phyloP scores from a whole-genome alignment of 1,140 invertebrate species.

The Condylostylus longicornis region DNA sequence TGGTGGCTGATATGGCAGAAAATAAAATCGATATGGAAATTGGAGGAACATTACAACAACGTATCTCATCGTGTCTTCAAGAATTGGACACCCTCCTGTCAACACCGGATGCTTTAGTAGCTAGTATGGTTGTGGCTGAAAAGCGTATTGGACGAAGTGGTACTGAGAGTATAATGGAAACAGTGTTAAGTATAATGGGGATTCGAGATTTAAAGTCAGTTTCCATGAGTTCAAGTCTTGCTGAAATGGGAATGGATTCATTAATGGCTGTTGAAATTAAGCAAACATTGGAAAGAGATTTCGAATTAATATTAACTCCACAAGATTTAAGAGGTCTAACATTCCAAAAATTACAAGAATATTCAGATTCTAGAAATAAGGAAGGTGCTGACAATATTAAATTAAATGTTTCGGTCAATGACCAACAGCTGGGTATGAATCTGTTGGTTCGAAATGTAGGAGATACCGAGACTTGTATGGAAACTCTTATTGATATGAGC shows the following conservation, averaged over 20 bases:
- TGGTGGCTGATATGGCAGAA: constrained; percentile 68
- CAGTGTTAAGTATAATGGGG: constrained; percentile 48
- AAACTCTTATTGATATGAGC: constrained; percentile 19
- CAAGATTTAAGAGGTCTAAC: constrained; percentile 56
- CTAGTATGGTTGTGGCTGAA: constrained; percentile 65
- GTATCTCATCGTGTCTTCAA: constrained; percentile 61
- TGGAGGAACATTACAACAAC: constrained; percentile 70
- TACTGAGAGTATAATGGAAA: constrained; percentile 44
- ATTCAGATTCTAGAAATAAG: constrained; percentile 38
- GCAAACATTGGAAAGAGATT: constrained; percentile 68
- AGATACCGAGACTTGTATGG: constrained; percentile 32
- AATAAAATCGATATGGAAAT: constrained; percentile 59
- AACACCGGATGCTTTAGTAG: constrained; percentile 47
- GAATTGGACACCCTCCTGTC: constrained; percentile 52
- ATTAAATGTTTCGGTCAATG: constrained; percentile 19
- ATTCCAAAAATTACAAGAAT: constrained; percentile 44
- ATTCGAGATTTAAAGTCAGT: constrained; percentile 41
- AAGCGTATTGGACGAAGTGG: constrained; percentile 40
- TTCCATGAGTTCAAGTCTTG: constrained; percentile 54
- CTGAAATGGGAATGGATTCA: constrained; percentile 79
- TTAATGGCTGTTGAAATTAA: constrained; percentile 83
- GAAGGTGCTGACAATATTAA: constrained; percentile 32
- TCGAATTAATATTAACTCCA: constrained; percentile 59
- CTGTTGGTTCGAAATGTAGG: constrained; percentile 40
- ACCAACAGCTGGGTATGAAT: constrained; percentile 32